Percentiles rank a stretch among this genome's conserved stretches.
Conservation (phyloP, 1,140 invertebrate genomes). For the Anastatus disparis region DNA sequence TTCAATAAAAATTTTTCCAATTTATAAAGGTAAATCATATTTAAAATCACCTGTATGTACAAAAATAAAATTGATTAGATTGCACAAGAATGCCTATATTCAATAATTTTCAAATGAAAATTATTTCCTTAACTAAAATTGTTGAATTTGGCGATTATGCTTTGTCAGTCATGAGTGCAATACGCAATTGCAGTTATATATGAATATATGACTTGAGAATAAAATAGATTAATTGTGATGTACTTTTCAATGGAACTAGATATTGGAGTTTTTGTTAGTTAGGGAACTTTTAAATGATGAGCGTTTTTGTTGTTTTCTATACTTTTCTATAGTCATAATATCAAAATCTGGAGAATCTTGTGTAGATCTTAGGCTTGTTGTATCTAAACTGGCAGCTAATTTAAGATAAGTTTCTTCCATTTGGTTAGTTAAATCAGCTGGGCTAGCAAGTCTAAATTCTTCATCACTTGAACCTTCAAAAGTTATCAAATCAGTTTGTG, state of each 20-base stretch:
- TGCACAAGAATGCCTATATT: no score
- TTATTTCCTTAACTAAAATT: no score
- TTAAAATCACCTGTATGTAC: no score
- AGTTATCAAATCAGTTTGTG: conserved; percentile 55
- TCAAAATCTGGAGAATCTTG: background rate
- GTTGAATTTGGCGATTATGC: no score
- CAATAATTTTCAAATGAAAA: no score
- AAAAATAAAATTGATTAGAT: no score
- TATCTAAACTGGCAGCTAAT: conserved; percentile 60
- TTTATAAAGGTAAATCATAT: no score
- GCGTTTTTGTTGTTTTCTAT: conserved; percentile 60
- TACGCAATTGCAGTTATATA: no score
- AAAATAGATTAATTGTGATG: background rate
- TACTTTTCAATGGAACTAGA: background rate
- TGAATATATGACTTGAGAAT: background rate
- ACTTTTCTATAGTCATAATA: conserved; percentile 60
- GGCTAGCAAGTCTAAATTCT: conserved; percentile 36
- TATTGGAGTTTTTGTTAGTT: no score
- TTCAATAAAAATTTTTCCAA: no score
- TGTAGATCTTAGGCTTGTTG: background rate
- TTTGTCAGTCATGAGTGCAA: no score
- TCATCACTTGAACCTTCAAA: conserved; percentile 55
- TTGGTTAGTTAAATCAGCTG: conserved; percentile 61
- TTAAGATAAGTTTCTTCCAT: conserved; percentile 65
- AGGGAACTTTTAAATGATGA: no score